Base-by-base conservation (phyloP, 1,140 invertebrate genomes). In the Magallana ariakensis region DNA sequence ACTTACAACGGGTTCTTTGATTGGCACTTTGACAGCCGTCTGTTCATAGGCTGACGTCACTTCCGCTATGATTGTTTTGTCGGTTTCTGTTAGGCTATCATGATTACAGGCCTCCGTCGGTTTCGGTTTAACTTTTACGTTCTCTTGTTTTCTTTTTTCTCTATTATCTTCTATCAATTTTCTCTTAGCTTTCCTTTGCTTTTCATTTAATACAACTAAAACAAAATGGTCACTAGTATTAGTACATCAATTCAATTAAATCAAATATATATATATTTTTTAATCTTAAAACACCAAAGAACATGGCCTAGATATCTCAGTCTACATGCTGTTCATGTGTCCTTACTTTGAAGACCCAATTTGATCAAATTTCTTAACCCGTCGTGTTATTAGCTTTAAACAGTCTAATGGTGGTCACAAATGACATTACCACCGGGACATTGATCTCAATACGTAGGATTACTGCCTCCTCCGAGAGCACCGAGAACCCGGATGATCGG, bases 91-190 rank as follows among this genome's bases (percentile, higher is more conserved):
- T n/a, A 94, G 55, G 0, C 70, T 10, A 16, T 94, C 92, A 19
- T 87, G 86, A 4, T 85, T 75, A 75, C 75, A 90, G 19, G 26
- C 55, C 7, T 87, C 83, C 11, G 10, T 33, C 9, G 84, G 86
- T 46, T 82, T 86, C 4, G 62, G n/a, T 85, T 90, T 92, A n/a
- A 75, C 16, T 66, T 88, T 87, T 0, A 84, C 46, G n/a, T 80
- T 87, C 83, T 92, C 92, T 2, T 84, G 70, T 80, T 89, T 89
- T 70, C 92, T 85, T 54, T 92, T 85, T 81, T 94, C 90, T 66
- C 94, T 92, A 84, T 95, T 95, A 9, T 94, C 93, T 89, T 95
- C 94, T 84, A 95, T 95, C 33, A 95, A 83, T 85, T 94, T 93
- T 60, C 94, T 87, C 85, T 95, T 95, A 1, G 95, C 95, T 16